Evolutionary conservation across 2,797 vertebrate genomes (phyloP).

Genomic region (Dromococcyx pavoninus): DNA sequence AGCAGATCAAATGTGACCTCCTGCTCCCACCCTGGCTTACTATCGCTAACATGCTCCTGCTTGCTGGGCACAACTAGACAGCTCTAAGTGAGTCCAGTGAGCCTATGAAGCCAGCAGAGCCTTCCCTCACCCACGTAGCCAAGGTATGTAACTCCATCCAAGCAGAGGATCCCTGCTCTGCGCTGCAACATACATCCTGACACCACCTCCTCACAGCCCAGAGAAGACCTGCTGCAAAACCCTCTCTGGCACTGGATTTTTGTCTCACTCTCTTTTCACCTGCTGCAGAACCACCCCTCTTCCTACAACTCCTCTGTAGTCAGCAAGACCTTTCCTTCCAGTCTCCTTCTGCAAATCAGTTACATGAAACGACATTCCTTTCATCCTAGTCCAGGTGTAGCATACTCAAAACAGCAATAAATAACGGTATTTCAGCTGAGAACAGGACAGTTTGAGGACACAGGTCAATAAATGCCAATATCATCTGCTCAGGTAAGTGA

Average conservation of each 20-base stretch:
- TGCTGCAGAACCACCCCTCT: neutral
- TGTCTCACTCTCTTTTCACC: neutral
- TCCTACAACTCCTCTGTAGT: rapidly evolving
- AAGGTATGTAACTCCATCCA: rapidly evolving
- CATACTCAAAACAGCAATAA: neutral
- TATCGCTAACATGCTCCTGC: neutral
- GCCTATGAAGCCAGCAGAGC: rapidly evolving
- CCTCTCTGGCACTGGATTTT: neutral
- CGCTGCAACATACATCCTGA: neutral
- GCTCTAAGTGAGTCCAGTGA: neutral
- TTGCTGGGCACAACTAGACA: neutral
- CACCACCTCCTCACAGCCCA: neutral
- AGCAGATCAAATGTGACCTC: neutral
- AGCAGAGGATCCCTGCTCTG: neutral
- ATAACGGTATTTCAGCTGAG: neutral
- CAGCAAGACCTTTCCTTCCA: neutral
- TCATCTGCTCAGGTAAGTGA: neutral
- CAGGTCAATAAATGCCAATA: neutral
- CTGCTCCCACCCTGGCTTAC: neutral
- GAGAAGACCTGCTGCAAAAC: neutral
- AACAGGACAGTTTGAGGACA: neutral
- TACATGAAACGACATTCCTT: neutral
- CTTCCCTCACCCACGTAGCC: neutral
- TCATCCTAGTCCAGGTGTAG: neutral
- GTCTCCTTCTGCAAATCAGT: neutral